A percentile compares a stretch with the other conserved stretches of the same genome.
These are phyloP conservation scores for Drosophila yakuba DNA, from an alignment of 1,140 invertebrate genomes.

Conservation along the genomic window DNA sequence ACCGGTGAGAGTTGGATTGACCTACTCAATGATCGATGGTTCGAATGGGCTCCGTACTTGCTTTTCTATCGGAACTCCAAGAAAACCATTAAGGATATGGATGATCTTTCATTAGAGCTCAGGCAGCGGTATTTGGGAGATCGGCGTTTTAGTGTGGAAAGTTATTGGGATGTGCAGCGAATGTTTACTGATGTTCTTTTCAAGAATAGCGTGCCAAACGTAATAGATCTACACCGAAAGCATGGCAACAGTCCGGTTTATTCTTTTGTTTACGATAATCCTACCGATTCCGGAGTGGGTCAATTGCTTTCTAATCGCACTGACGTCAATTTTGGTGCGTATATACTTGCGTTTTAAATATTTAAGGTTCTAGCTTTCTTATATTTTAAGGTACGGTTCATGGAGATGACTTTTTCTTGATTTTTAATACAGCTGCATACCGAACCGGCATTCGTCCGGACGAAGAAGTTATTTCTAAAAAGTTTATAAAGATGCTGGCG, in stretches of 20 bases:
- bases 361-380: not conserved
- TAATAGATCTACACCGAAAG: conserved; percentile 42
- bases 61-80: conserved; percentile 48
- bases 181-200: conserved; percentile 67
- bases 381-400: conserved; percentile 29
- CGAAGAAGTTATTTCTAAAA: conserved; percentile 42
- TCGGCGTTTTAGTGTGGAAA: conserved; percentile 46
- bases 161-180: conserved; percentile 45
- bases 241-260: conserved; percentile 44
- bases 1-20: conserved; percentile 24
- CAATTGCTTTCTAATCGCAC: conserved; percentile 33
- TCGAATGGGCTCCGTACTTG: conserved; percentile 51
- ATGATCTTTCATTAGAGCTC: conserved; percentile 36
- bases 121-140: conserved; percentile 46
- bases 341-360: not conserved
- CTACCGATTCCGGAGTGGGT: conserved; percentile 29
- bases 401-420: conserved; percentile 27
- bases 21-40: conserved; percentile 53
- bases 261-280: conserved; percentile 63
- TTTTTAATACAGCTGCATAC: not conserved
- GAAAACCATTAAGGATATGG: conserved; percentile 22
- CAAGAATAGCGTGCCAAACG: conserved; percentile 43
- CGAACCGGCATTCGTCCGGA: conserved; percentile 13
- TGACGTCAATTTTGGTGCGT: conserved; percentile 44
- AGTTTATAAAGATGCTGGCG: conserved; percentile 57